Evolutionary conservation across 2,113 vertebrate genomes (phyloP), one percentile per base, ranked within the genome.

Genomic region (Platichthys stellatus): DNA sequence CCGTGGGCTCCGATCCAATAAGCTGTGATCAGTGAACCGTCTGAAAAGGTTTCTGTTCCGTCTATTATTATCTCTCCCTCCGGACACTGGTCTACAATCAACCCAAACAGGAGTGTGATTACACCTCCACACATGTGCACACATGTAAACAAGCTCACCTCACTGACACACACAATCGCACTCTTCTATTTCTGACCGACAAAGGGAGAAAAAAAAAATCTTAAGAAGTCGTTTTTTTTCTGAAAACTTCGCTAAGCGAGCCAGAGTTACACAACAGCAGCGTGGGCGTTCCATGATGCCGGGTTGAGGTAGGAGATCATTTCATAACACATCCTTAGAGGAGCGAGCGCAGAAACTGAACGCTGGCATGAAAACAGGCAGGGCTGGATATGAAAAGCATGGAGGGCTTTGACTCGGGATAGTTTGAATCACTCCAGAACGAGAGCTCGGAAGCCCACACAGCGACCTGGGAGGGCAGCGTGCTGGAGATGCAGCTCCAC

Each of bases 311-410:
- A 90, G 89, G 88, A 92, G 88, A 92, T 91, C 87, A 90, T 94
- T 94, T 94, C 85, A 89, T 94, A 94, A 94, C 92, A 82, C 83
- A 88, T 94, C 92, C 92, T 94, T 92, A 80, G 89, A 92, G 93
- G 85, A 88, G 83, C 78, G 49, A 86, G 84, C 75, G 85, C 61
- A 82, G 87, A 92, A 84, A 86, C 74, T 60, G 68, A 56, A 68
- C 64, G 78, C 69, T 83, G 85, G 75, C 73, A 82, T 74, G 51
- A 83, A 89, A 88, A 83, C 24, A 57, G 73, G 77, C 59, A 87
- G 85, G 73, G 76, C 88, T 86, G 78, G 88, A 88, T 84, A 80
- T 90, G 88, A 92, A 92, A 93, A 92, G 87, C 89, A 85, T 20
- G 53, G 76, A 88, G 84, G 78, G 85, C 86, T 91, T 85, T 84